A percentile compares a stretch with the other conserved stretches of the same genome.
phyloP scores from a whole-genome alignment of 2,888 invertebrate species.

The Drosophila kanekoi region DNA sequence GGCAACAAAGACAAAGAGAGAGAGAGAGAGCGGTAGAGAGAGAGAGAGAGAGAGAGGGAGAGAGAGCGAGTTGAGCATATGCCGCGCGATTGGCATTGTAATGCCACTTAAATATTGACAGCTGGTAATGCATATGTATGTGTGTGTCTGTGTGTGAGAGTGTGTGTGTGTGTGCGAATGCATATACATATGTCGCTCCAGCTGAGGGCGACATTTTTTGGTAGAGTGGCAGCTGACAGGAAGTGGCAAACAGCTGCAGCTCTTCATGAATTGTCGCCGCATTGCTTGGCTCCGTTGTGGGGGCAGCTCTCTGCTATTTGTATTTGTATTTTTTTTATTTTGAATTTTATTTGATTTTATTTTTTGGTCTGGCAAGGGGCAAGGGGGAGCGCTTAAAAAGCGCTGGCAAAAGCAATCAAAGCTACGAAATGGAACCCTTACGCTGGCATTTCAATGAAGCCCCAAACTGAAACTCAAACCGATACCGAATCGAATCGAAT shows the following conservation, averaged over 20 bases:
- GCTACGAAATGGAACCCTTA: conserved; percentile 69
- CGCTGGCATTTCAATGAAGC: conserved; percentile 67
- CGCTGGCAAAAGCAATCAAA: conserved; percentile 61
- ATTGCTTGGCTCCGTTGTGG: conserved; percentile 15
- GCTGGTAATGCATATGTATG: conserved; percentile 6
- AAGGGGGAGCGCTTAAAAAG: conserved; percentile 14
- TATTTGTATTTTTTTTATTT: neutral
- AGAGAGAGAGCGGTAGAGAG: neutral
- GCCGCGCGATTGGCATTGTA: conserved; percentile 26
- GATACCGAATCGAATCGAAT: conserved; percentile 18
- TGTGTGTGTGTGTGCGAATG: neutral
- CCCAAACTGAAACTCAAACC: conserved; percentile 15
- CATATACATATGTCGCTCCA: neutral
- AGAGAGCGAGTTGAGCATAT: conserved; percentile 14
- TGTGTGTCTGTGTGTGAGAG: conserved; percentile 5
- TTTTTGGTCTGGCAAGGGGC: neutral
- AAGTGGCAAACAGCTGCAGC: conserved; percentile 73
- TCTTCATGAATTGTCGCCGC: conserved; percentile 28
- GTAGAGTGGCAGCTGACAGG: conserved; percentile 55
- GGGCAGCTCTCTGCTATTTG: neutral
- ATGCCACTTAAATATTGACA: conserved; percentile 62
- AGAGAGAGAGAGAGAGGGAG: too few relatives aligned
- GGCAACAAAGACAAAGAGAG: neutral
- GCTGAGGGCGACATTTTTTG: conserved; percentile 9
- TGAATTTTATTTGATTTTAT: neutral